Conservation (phyloP, 2,797 vertebrate species). For the Arrhamphus sclerolepis region DNA sequence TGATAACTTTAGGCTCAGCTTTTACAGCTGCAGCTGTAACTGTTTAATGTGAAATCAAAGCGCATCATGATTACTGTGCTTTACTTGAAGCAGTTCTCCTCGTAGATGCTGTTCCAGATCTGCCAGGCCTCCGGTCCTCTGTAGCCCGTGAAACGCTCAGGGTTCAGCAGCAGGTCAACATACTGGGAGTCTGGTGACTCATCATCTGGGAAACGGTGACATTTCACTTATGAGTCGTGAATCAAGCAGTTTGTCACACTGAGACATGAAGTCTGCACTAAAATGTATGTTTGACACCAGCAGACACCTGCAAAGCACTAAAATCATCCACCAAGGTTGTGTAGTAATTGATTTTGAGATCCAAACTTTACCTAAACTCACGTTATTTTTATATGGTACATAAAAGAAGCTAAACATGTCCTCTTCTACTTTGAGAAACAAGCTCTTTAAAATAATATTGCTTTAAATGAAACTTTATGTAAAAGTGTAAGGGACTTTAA, state of each 20-base stretch:
- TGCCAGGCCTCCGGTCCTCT: conserved; percentile 90
- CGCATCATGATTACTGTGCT: background rate
- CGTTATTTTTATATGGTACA: too few species aligned
- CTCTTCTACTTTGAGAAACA: background rate
- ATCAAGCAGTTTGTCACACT: background rate
- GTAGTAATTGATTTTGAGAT: too few species aligned
- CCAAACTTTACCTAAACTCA: too few species aligned
- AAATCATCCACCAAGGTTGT: too few species aligned
- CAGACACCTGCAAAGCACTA: background rate
- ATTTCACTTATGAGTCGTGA: background rate
- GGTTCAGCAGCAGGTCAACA: conserved; percentile 93
- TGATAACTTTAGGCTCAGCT: too few species aligned
- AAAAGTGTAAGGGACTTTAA: too few species aligned
- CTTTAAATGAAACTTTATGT: too few species aligned
- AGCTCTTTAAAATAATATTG: background rate
- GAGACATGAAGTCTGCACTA: background rate
- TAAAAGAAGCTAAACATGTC: too few species aligned
- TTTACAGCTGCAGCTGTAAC: too few species aligned
- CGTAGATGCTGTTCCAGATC: conserved; percentile 97
- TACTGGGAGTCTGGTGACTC: conserved; percentile 89
- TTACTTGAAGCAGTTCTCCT: conserved; percentile 99
- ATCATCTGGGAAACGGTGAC: conserved; percentile 85
- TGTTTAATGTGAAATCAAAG: too few species aligned
- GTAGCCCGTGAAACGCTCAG: conserved; percentile 93
- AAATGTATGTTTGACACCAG: background rate